Evolutionary conservation across 1,140 invertebrate species (phyloP).

Genomic region (Sweltsa coloradensis): DNA sequence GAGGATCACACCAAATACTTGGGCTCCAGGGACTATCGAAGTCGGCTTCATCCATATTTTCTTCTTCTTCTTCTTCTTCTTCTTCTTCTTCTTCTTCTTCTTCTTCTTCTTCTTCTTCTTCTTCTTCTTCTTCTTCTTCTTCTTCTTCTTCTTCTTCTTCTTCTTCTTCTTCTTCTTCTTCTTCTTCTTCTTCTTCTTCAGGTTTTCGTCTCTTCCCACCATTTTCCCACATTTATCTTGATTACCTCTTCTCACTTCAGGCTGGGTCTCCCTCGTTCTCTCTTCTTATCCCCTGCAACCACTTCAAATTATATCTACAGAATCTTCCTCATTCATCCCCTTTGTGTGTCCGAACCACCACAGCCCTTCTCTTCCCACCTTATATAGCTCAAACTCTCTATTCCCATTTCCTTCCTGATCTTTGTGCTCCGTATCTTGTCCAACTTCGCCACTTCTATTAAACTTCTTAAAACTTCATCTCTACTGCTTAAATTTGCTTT

Average conservation of each 20-base stretch:
- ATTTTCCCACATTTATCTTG: background rate
- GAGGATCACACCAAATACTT: too few relatives aligned
- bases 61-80: constrained; percentile 1
- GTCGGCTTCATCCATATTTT: background rate
- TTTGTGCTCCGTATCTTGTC: too few relatives aligned
- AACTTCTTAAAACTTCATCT: too few relatives aligned
- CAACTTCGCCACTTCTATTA: too few relatives aligned
- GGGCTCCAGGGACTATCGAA: too few relatives aligned
- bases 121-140: background rate
- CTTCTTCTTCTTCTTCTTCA: background rate
- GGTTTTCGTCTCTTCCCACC: background rate
- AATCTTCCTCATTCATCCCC: too few relatives aligned
- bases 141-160: background rate
- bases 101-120: background rate
- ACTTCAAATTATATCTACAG: background rate
- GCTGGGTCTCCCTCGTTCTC: background rate
- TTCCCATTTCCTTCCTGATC: too few relatives aligned
- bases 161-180: background rate
- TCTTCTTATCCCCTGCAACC: background rate
- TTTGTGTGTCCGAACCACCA: too few relatives aligned
- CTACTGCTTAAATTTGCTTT: too few relatives aligned
- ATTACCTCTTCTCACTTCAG: background rate
- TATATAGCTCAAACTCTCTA: too few relatives aligned
- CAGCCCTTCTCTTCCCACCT: too few relatives aligned
- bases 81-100: background rate